Conservation (phyloP, 92 coral and sea anemone species). For the Siderastrea siderea region DNA sequence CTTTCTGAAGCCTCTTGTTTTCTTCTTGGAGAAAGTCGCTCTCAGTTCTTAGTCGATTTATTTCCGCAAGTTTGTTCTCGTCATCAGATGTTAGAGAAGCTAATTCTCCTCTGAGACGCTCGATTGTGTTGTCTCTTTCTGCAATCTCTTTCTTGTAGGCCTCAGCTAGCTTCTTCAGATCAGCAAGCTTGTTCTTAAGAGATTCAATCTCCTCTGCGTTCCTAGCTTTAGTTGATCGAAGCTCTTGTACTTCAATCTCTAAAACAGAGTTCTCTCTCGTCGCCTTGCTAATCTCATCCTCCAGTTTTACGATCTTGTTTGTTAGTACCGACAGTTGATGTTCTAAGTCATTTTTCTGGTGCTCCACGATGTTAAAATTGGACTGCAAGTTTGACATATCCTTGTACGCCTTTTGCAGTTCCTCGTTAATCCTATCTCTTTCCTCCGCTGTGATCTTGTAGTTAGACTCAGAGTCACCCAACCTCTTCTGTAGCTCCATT, state of each 20-base stretch:
- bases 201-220: constrained; percentile 70
- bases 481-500: constrained; percentile 81
- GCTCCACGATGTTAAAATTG: constrained; percentile 83
- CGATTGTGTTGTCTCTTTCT: constrained; percentile 80
- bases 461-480: constrained; percentile 85
- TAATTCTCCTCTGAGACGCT: constrained; percentile 73
- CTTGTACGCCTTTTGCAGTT: constrained; percentile 88
- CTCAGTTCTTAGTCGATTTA: constrained; percentile 70
- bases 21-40: constrained; percentile 80
- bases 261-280: constrained; percentile 81
- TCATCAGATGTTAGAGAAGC: constrained; percentile 70
- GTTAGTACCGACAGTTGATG: constrained; percentile 83
- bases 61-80: constrained; percentile 81
- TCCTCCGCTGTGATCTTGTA: constrained; percentile 88
- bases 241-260: constrained; percentile 77
- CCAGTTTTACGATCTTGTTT: constrained; percentile 83
- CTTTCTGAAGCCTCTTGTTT: constrained; percentile 68
- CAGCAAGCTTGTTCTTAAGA: constrained; percentile 72
- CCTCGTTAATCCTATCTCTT: constrained; percentile 86
- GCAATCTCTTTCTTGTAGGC: constrained; percentile 78
- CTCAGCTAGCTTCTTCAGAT: constrained; percentile 77
- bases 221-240: constrained; percentile 74
- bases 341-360: constrained; percentile 85
- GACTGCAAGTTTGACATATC: constrained; percentile 92
- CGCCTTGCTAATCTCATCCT: constrained; percentile 82